Conservation (phyloP, 1,140 invertebrate species). For the Brachionus sp. region DNA sequence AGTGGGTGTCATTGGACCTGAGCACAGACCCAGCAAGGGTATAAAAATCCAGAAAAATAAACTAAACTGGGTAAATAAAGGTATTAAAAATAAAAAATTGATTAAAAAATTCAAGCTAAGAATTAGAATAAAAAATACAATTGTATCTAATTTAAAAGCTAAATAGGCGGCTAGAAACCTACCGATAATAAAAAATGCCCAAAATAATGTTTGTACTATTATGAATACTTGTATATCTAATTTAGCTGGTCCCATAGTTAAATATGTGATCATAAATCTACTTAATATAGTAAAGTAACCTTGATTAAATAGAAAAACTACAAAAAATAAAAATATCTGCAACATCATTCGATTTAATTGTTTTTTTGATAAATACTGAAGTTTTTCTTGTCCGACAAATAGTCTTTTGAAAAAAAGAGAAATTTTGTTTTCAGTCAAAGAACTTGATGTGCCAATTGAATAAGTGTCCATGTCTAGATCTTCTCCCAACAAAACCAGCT, state of each 20-base stretch:
- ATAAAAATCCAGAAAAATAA: constrained; percentile 14
- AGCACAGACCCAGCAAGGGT: not conserved
- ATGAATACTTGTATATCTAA: constrained; percentile 8
- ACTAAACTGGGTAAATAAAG: not conserved
- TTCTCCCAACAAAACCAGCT: not conserved
- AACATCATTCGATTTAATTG: not conserved
- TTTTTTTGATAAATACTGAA: not conserved
- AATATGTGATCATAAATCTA: constrained; percentile 43
- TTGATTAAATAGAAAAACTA: constrained; percentile 28
- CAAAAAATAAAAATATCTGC: not conserved
- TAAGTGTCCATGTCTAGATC: not conserved
- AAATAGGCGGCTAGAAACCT: constrained; percentile 20
- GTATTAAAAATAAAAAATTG: constrained; percentile 15
- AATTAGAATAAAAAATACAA: constrained; percentile 3
- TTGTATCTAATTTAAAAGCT: constrained; percentile 12
- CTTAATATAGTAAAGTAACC: constrained; percentile 36
- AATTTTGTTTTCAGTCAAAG: not conserved
- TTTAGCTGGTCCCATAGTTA: constrained; percentile 24
- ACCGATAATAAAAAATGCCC: constrained; percentile 36
- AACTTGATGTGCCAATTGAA: constrained; percentile 11
- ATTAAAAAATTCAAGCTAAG: not conserved
- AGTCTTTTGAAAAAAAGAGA: not conserved
- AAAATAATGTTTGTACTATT: constrained; percentile 16
- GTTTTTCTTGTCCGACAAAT: not conserved
- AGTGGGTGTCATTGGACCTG: constrained; percentile 11